phyloP scores from a whole-genome alignment of 2,888 invertebrate genomes.

The Pollenia angustigena region DNA sequence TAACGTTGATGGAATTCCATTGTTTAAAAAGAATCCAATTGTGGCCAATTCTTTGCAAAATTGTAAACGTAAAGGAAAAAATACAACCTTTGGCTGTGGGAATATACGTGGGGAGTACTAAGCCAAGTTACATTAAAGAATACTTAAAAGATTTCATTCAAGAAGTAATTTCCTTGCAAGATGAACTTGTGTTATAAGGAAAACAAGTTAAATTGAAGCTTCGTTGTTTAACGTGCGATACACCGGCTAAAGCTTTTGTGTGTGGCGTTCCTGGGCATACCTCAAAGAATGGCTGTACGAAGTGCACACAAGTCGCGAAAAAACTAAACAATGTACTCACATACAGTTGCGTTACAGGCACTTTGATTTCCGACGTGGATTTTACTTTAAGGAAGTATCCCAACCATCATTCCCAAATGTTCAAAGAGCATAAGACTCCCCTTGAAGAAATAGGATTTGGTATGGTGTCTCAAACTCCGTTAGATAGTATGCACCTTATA shows the following conservation, averaged over 20 bases:
- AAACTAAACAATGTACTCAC: constrained; percentile 30
- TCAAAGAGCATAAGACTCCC: constrained; percentile 38
- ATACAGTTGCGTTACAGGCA: constrained; percentile 35
- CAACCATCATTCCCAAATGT: constrained; percentile 38
- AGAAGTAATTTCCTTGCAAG: constrained; percentile 10
- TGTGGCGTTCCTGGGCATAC: constrained; percentile 54
- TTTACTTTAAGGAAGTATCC: constrained; percentile 52
- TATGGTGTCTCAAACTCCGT: constrained; percentile 45
- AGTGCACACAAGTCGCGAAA: constrained; percentile 45
- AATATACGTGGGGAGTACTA: constrained; percentile 2
- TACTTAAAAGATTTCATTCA: constrained; percentile 39
- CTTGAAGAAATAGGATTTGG: constrained; percentile 41
- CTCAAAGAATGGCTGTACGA: constrained; percentile 42
- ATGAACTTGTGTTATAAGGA: constrained; percentile 11
- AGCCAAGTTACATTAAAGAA: constrained; percentile 25
- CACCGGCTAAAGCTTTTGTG: constrained; percentile 47
- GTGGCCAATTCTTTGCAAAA: constrained; percentile 52
- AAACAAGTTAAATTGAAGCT: constrained; percentile 13
- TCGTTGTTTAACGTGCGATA: constrained; percentile 29
- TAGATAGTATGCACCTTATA: constrained; percentile 36
- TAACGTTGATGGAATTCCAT: constrained; percentile 14
- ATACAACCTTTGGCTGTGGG: background rate
- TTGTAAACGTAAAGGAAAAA: background rate
- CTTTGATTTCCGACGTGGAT: constrained; percentile 48
- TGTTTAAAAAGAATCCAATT: constrained; percentile 43